Evolutionary conservation across 1,140 invertebrate species (phyloP), one percentile per base, ranked within the genome.

Genomic region (Gryllus bimaculatus): DNA sequence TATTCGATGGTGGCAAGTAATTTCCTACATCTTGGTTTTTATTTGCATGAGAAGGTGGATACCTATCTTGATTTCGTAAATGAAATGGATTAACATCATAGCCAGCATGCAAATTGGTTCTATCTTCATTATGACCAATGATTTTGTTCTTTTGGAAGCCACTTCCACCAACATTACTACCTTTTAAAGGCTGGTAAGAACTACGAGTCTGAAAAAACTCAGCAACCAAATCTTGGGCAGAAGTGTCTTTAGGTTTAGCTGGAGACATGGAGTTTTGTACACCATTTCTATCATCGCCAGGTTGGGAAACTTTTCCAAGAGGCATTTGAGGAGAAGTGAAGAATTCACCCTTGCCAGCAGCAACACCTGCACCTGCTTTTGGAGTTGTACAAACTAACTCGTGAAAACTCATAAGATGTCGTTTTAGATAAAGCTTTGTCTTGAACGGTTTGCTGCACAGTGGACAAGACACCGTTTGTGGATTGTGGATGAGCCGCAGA

Each of bases 401-500:
- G 82, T 90, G 90, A 83, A 89, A 88, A 84, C 88, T 89, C 82
- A 89, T 87, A 81, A 90, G 86, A 86, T 93, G 92, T 79, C 92
- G 89, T 83, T 91, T 90, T 82, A 93, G 88, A 86, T 93, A 93
- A 83, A 93, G 89, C 88, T 92, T 91, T 84, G 91, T 93, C 89
- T 93, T 93, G 88, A 93, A 93, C 84, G 89, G 89, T 89, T 92
- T 92, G 84, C 89, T 89, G 88, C 92, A 93, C 81, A 91, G 88
- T 84, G 88, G 88, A 88, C 92, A 93, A 85, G 88, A 89, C 82
- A 92, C 91, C 86, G 90, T 91, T 86, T 91, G 91, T 83, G 92
- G 91, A 88, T 92, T 91, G 88, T 93, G 92, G 87, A 93, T 93
- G 82, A 93, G 90, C 84, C 92, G 91, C 88, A 93, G 92, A 87